Evolutionary conservation across 2,797 vertebrate genomes (phyloP).

Genomic region (Jordanella pulchra): DNA sequence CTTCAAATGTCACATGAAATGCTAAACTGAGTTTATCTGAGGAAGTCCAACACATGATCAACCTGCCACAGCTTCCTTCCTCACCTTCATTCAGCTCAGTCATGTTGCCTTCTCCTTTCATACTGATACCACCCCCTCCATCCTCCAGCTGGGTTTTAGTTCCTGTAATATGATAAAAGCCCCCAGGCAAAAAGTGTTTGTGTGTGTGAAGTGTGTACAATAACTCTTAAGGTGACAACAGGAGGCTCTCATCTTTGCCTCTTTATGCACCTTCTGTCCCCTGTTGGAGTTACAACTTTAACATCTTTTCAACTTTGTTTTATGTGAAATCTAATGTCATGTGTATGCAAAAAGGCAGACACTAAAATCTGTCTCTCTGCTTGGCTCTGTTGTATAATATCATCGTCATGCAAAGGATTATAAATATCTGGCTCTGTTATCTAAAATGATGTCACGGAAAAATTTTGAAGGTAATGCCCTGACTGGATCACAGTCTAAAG

Average conservation of each 20-base stretch:
- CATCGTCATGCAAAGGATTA: conserved; percentile 9
- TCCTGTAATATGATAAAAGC: conserved; percentile 50
- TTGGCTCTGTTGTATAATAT: conserved; percentile 13
- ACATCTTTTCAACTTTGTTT: conserved; percentile 16
- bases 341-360: not conserved
- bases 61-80: conserved; percentile 61
- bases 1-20: conserved; percentile 15
- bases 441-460: conserved; percentile 28
- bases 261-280: conserved; percentile 29
- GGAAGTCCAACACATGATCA: conserved; percentile 54
- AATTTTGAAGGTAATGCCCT: conserved; percentile 12
- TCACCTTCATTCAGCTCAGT: conserved; percentile 48
- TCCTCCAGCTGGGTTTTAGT: not conserved
- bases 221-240: conserved; percentile 45
- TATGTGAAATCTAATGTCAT: conserved; percentile 29
- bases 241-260: conserved; percentile 35
- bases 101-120: conserved; percentile 50
- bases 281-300: conserved; percentile 30
- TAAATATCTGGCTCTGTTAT: conserved; percentile 34
- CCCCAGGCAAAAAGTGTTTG: conserved; percentile 29
- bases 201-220: conserved; percentile 57
- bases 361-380: conserved; percentile 14
- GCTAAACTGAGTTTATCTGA: conserved; percentile 24
- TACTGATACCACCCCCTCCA: conserved; percentile 19
- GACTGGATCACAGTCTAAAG: not conserved